Base-by-base conservation (phyloP, 2,113 vertebrate species). In the Mirza zaza region DNA sequence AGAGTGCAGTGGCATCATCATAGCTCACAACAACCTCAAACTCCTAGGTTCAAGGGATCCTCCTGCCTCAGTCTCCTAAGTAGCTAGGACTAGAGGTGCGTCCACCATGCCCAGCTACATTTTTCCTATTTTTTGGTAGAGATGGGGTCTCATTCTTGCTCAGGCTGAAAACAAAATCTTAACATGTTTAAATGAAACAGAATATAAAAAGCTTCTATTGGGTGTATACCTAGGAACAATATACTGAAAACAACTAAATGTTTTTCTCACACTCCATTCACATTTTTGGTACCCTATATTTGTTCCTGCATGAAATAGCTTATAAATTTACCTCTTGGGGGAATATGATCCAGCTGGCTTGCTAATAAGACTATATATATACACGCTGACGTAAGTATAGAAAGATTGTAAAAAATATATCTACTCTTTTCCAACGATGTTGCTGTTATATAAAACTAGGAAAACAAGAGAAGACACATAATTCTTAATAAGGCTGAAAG, bases 221-320 rank as follows among this genome's bases (percentile, higher is more conserved):
- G 59, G 59, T 27, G 27, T 63, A 63, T 63, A 63, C 25, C 59
- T 63, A 63, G 87, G 86, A 92, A 65, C 32, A 88, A 67, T 86
- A 89, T 42, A 81, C 68, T 94, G 75, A 76, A 87, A 87, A 87
- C 23, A 73, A 87, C 10, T 11, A 79, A 80, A 91, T 61, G 8
- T 50, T 90, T 39, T 70, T 21, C 34, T 50, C 55, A 79, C 0
- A 73, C 1, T 57, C 25, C 52, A 80, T 27, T 87, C 42, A 83
- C 52, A 94, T 87, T 36, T 93, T 91, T 90, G 79, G n/a, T 27
- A 92, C 32, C 42, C 36, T 94, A 14, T 84, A 59, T 83, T 86
- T 75, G 50, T 96, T 93, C 42, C 87, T 32, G 13, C 39, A 86
- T 82, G 61, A 92, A 97, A 87, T 23, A 92, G 36, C 36, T 97